Conservation (phyloP, 2,888 invertebrate genomes). For the Oligia fasciuncula region DNA sequence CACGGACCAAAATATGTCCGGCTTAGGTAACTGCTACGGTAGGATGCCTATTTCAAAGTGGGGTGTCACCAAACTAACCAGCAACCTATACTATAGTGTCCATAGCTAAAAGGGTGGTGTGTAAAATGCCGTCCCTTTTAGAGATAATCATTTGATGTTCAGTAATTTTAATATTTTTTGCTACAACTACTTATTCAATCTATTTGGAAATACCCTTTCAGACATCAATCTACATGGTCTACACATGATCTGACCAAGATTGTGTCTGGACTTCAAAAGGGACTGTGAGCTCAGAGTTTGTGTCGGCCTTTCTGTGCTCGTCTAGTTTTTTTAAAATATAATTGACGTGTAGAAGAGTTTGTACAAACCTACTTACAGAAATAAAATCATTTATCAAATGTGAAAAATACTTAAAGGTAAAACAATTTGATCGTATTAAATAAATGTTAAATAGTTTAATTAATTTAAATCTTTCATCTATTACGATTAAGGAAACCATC, state of each 20-base stretch:
- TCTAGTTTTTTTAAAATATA: no score
- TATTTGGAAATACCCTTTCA: no score
- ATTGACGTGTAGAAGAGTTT: background rate
- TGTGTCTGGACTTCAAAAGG: no score
- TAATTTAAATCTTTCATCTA: slow-evolving; percentile 40
- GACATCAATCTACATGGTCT: no score
- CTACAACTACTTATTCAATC: background rate
- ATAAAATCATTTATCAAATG: background rate
- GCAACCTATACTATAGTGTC: background rate
- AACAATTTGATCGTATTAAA: background rate
- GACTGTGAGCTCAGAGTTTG: no score
- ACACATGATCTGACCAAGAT: no score
- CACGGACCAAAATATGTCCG: no score
- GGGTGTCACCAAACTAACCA: background rate
- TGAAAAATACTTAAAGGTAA: background rate
- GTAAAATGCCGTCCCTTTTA: background rate
- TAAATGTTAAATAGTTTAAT: slow-evolving; percentile 22
- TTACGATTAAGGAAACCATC: slow-evolving; percentile 38
- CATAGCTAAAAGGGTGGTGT: background rate
- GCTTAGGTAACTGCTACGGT: background rate
- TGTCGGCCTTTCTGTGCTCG: no score
- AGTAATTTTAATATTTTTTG: background rate
- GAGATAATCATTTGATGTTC: background rate
- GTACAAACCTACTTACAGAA: background rate
- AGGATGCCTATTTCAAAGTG: background rate